Evolutionary conservation across 1,140 invertebrate species (phyloP).

Genomic region (Diuraphis noxia): DNA sequence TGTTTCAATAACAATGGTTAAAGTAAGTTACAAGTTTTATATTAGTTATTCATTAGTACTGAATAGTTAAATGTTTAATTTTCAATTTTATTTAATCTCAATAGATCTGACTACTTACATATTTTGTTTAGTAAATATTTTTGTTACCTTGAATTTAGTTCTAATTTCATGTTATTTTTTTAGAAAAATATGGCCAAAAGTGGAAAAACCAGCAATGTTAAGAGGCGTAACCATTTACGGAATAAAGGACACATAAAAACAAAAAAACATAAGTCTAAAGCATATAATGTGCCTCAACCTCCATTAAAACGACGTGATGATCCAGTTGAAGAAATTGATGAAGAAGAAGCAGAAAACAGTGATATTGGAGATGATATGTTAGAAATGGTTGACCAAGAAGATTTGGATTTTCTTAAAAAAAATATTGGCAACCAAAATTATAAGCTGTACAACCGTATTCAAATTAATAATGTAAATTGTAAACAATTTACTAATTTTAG

Average conservation of each 20-base stretch:
- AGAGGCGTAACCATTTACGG: slow-evolving; percentile 45
- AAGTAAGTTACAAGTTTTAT: background rate
- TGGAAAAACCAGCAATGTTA: slow-evolving; percentile 44
- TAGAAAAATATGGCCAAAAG: slow-evolving; percentile 28
- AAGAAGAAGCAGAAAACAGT: slow-evolving; percentile 60
- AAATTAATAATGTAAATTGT: slow-evolving; percentile 54
- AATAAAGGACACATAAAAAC: slow-evolving; percentile 53
- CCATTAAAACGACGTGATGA: slow-evolving; percentile 21
- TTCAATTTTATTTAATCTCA: background rate
- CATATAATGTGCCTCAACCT: slow-evolving; percentile 22
- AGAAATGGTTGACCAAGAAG: slow-evolving; percentile 68
- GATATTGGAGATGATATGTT: slow-evolving; percentile 68
- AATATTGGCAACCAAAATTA: slow-evolving; percentile 63
- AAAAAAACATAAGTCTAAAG: slow-evolving; percentile 53
- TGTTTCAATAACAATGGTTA: background rate
- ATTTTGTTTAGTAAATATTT: background rate
- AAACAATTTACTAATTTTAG: slow-evolving; percentile 23
- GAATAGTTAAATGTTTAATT: background rate
- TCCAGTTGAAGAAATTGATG: slow-evolving; percentile 57
- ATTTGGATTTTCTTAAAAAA: slow-evolving; percentile 67
- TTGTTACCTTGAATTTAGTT: background rate
- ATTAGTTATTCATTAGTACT: background rate
- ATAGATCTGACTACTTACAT: background rate
- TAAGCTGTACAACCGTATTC: slow-evolving; percentile 62
- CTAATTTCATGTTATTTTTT: background rate